A percentile compares a stretch with the other conserved stretches of the same genome.
Evolutionary conservation across 2,113 vertebrate genomes (phyloP).

Genomic region (Barnardius zonarius): DNA sequence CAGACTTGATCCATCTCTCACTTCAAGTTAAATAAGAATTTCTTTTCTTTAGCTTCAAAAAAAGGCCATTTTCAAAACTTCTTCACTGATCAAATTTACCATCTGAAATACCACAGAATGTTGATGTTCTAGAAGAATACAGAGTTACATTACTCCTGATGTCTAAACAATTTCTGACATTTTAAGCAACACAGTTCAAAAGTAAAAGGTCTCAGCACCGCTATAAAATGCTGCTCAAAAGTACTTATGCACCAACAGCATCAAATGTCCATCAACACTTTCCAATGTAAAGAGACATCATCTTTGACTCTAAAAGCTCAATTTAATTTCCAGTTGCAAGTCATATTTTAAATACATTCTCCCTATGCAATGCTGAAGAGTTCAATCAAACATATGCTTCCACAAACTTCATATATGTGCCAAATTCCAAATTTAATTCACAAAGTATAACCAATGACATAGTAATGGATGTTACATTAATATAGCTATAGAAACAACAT

Average conservation of each 20-base stretch:
- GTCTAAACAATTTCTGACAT: neutral
- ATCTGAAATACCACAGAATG: neutral
- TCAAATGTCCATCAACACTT: neutral
- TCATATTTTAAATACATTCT: neutral
- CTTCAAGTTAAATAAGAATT: neutral
- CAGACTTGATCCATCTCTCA: neutral
- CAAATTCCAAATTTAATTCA: slow-evolving; percentile 69
- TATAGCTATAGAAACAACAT: slow-evolving; percentile 78
- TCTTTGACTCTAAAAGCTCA: neutral
- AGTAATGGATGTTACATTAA: slow-evolving; percentile 75
- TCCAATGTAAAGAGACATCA: neutral
- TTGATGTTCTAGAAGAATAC: neutral
- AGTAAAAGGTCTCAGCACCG: neutral
- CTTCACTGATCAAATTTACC: neutral
- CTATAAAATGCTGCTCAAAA: neutral
- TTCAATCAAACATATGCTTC: slow-evolving; percentile 20
- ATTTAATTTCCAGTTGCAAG: neutral
- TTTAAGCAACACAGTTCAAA: neutral
- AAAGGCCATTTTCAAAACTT: neutral
- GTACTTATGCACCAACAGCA: neutral
- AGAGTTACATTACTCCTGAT: neutral
- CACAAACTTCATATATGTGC: slow-evolving; percentile 27
- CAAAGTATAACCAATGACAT: slow-evolving; percentile 60
- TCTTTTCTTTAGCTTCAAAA: neutral
- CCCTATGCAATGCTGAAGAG: neutral